These are phyloP conservation scores for Pentamera pediparva DNA, from an alignment of 53 echinoderm and acorn worm species.

Conservation along the genomic window DNA sequence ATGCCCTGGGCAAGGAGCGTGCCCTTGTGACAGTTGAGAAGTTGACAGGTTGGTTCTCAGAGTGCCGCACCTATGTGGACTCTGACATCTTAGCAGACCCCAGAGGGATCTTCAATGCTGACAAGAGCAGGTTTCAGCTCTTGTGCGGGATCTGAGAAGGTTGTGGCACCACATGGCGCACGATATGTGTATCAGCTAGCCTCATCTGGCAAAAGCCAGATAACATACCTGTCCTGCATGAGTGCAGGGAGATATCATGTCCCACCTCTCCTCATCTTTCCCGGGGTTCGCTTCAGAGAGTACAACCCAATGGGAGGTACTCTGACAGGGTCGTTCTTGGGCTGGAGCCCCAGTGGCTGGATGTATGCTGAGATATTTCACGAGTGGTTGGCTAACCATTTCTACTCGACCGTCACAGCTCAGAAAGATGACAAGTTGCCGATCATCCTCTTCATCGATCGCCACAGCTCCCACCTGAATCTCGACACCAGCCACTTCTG, in stretches of 20 bases:
- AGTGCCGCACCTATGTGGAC: not conserved
- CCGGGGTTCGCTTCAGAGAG: not conserved
- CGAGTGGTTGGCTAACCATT: not conserved
- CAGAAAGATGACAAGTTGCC: not conserved
- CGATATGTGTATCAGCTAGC: not conserved
- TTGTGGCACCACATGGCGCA: not conserved
- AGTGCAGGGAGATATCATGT: not conserved
- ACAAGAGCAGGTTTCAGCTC: not conserved
- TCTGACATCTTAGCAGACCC: not conserved
- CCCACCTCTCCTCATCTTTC: not conserved
- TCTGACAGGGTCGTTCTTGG: not conserved
- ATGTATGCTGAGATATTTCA: constrained; percentile 10
- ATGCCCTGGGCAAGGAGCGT: constrained; percentile 24
- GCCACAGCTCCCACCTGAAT: not conserved
- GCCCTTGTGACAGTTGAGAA: constrained; percentile 26
- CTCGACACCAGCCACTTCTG: not conserved
- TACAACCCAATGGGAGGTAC: not conserved
- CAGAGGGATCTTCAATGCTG: not conserved
- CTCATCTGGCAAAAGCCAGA: not conserved
- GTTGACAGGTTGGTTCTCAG: constrained; percentile 6
- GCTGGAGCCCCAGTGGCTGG: constrained; percentile 33
- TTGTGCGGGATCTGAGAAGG: too few relatives aligned
- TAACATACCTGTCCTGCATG: not conserved
- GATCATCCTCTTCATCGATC: not conserved
- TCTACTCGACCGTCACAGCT: not conserved